Evolutionary conservation across 2,888 invertebrate genomes (phyloP).

Genomic region (Esperia sulphurella): DNA sequence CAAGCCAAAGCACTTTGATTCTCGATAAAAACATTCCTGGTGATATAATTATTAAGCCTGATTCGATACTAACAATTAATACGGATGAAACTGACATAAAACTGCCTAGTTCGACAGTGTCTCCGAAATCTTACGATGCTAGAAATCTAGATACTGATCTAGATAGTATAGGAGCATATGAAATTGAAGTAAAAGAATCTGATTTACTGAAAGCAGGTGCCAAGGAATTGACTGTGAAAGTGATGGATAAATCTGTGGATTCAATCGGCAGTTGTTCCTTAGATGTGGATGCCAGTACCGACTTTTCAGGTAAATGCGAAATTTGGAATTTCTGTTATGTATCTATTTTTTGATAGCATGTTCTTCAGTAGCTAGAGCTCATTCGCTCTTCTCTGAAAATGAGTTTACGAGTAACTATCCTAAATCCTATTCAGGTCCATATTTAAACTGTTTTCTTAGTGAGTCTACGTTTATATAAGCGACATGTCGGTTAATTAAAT

Average conservation of each 20-base stretch:
- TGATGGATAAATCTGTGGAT: slow-evolving; percentile 88
- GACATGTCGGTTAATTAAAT: background rate
- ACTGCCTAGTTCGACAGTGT: slow-evolving; percentile 66
- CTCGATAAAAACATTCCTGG: slow-evolving; percentile 57
- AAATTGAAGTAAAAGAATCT: slow-evolving; percentile 67
- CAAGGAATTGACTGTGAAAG: slow-evolving; percentile 69
- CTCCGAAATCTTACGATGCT: slow-evolving; percentile 55
- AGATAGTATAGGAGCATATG: slow-evolving; percentile 68
- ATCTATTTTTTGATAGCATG: slow-evolving; percentile 27
- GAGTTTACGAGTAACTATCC: background rate
- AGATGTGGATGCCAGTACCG: slow-evolving; percentile 88
- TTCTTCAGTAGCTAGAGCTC: slow-evolving; percentile 14
- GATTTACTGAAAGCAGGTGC: slow-evolving; percentile 56
- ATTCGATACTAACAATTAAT: slow-evolving; percentile 62
- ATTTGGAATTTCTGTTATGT: slow-evolving; percentile 29
- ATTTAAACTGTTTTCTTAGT: background rate
- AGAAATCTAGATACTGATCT: slow-evolving; percentile 45
- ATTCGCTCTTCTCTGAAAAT: background rate
- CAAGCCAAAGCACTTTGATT: slow-evolving; percentile 71
- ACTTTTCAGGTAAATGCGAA: slow-evolving; percentile 84
- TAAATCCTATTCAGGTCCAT: background rate
- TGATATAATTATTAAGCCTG: slow-evolving; percentile 41
- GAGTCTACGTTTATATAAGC: background rate
- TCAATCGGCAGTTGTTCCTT: slow-evolving; percentile 93
- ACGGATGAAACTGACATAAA: slow-evolving; percentile 70